Evolutionary conservation across 2,888 invertebrate species (phyloP).

Genomic region (Cylindroiulus punctatus): DNA sequence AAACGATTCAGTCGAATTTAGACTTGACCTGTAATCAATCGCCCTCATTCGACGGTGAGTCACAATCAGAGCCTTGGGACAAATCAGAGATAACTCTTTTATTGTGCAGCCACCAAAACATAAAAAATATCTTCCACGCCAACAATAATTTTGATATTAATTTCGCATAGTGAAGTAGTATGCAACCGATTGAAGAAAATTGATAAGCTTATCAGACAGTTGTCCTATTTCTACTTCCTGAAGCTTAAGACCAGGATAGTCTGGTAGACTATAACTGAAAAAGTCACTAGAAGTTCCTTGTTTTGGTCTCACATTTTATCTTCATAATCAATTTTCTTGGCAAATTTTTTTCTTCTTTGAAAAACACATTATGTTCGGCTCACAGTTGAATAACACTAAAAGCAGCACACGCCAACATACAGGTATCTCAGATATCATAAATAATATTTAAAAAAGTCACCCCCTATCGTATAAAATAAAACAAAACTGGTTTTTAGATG

Average conservation of each 20-base stretch:
- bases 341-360: neutral
- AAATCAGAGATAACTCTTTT: conserved; percentile 26
- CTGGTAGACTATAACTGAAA: neutral
- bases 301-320: neutral
- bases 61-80: neutral
- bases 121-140: neutral
- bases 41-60: neutral
- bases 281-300: neutral
- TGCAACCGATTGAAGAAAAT: neutral
- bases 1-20: neutral
- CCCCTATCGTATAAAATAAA: neutral
- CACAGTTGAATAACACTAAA: conserved; percentile 1
- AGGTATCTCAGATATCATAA: conserved; percentile 2
- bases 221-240: conserved; percentile 16
- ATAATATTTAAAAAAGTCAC: neutral
- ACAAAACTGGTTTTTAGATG: neutral
- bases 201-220: neutral
- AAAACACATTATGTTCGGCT: neutral
- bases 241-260: neutral
- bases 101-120: neutral
- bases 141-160: neutral
- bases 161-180: neutral
- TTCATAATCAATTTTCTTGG: neutral
- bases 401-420: conserved; percentile 3
- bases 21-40: conserved; percentile 13